Percentiles rank a stretch among this genome's conserved stretches.
Conservation (phyloP, 2,113 vertebrate genomes). For the Microtus ochrogaster region DNA sequence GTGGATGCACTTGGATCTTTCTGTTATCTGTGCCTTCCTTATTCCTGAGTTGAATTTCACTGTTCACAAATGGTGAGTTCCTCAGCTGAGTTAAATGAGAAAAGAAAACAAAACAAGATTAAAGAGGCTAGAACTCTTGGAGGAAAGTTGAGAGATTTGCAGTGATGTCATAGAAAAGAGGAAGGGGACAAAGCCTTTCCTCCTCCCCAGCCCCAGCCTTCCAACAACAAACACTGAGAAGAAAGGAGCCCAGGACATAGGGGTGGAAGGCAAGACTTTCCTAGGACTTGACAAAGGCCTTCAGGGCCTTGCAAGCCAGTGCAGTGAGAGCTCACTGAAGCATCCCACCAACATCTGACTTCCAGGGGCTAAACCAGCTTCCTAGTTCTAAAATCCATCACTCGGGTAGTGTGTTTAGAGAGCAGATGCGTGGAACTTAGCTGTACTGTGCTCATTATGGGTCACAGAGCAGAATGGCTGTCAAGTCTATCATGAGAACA, state of each 20-base stretch:
- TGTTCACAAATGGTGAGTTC: neutral
- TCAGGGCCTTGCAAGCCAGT: neutral
- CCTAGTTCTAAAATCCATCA: slow-evolving; percentile 2
- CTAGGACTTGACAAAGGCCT: neutral
- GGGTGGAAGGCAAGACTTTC: too few relatives aligned
- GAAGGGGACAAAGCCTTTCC: neutral
- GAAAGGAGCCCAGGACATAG: neutral
- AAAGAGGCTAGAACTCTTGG: neutral
- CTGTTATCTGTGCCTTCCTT: neutral
- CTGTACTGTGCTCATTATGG: neutral
- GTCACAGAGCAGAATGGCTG: slow-evolving; percentile 60
- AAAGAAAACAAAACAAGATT: neutral
- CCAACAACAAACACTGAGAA: neutral
- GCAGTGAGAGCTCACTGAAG: neutral
- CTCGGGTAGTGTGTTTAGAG: neutral
- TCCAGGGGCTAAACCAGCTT: neutral
- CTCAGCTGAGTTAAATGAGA: neutral
- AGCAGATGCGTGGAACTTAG: slow-evolving; percentile 45
- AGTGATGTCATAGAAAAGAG: neutral
- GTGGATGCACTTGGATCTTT: neutral
- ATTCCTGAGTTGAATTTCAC: neutral
- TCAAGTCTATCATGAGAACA: slow-evolving; percentile 61
- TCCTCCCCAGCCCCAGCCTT: neutral
- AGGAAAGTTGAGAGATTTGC: neutral
- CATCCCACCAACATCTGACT: neutral